phyloP scores from a whole-genome alignment of 2,888 invertebrate species.

The Invenusta paracnida region DNA sequence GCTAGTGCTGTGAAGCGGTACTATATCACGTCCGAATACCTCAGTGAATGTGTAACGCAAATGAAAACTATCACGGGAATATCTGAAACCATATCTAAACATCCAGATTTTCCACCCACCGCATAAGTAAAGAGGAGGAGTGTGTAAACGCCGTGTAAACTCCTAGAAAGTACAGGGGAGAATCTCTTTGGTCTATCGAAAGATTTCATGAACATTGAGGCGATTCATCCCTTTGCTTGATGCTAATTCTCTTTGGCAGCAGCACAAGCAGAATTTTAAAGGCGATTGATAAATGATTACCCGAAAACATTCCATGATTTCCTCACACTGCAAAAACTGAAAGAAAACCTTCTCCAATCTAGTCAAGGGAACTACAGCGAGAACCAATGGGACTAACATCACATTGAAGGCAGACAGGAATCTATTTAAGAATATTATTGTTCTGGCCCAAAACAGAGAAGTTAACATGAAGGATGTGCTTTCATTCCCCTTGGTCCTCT shows the following conservation, averaged over 20 bases:
- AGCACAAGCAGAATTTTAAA: conserved; percentile 15
- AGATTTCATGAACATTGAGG: conserved; percentile 5
- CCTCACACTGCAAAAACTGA: neutral
- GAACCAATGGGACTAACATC: neutral
- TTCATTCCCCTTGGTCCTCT: conserved; percentile 2
- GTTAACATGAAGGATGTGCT: conserved; percentile 4
- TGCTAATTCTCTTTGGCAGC: conserved; percentile 4
- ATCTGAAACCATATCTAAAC: neutral
- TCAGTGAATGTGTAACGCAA: conserved; percentile 30
- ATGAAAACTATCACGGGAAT: conserved; percentile 21
- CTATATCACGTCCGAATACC: conserved; percentile 46
- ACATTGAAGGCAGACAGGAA: conserved; percentile 14
- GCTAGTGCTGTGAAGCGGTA: conserved; percentile 43
- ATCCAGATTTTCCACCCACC: conserved; percentile 10
- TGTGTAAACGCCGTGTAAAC: neutral
- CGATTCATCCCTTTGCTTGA: conserved; percentile 16
- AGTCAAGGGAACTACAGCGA: neutral
- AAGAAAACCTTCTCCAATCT: neutral
- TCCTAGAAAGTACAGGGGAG: neutral
- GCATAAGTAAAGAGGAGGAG: neutral
- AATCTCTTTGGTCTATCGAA: conserved; percentile 16
- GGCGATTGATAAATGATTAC: neutral
- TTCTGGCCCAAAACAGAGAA: neutral
- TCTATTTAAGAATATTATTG: neutral
- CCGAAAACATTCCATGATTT: conserved; percentile 9